Percentiles rank a stretch among this genome's conserved stretches.
Evolutionary conservation across 2,797 vertebrate genomes (phyloP).

Genomic region (Loriculus beryllinus): DNA sequence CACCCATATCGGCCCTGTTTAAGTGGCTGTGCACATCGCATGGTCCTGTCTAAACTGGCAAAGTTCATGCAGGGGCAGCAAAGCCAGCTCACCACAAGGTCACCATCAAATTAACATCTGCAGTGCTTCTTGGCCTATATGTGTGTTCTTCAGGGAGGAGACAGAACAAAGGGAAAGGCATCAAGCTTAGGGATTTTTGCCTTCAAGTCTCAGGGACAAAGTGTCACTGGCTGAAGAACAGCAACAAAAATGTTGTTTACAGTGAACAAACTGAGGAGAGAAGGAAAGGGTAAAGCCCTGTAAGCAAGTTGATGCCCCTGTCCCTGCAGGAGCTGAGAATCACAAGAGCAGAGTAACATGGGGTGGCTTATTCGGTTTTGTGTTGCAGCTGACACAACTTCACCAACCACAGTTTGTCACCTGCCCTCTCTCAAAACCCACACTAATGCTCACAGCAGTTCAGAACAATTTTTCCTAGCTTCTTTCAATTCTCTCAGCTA

Average conservation of each 20-base stretch:
- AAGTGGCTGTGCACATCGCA: background rate
- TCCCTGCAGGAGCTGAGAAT: background rate
- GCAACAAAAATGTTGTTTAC: accelerated
- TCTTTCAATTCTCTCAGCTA: background rate
- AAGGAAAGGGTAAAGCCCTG: background rate
- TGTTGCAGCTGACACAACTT: background rate
- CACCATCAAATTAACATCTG: background rate
- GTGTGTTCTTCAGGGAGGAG: background rate
- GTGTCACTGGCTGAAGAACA: background rate
- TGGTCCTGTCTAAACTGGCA: background rate
- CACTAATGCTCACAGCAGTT: background rate
- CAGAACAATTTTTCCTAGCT: background rate
- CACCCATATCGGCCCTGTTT: background rate
- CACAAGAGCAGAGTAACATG: accelerated
- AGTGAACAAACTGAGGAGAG: accelerated
- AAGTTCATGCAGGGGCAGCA: background rate
- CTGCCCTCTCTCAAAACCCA: background rate
- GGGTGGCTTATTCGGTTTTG: background rate
- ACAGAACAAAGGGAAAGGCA: background rate
- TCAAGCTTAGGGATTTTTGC: accelerated
- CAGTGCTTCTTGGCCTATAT: background rate
- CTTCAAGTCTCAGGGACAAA: background rate
- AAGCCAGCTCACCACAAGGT: background rate
- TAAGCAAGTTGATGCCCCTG: accelerated
- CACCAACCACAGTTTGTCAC: background rate